Evolutionary conservation across 2,113 vertebrate genomes (phyloP).

Genomic region (Entomyzon cyanotis): DNA sequence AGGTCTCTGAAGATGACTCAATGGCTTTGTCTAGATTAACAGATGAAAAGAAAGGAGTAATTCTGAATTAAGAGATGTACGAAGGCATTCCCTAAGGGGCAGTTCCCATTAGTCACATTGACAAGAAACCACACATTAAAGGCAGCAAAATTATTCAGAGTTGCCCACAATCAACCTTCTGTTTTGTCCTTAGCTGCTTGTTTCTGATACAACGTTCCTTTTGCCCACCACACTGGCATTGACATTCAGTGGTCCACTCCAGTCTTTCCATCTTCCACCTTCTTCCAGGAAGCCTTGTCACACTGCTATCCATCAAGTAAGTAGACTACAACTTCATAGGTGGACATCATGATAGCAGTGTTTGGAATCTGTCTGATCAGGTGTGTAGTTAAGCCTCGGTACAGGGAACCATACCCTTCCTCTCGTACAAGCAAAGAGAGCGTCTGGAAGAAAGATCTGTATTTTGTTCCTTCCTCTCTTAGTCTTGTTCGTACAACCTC

Average conservation of each 20-base stretch:
- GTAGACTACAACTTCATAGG: constrained; percentile 97
- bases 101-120: constrained; percentile 29
- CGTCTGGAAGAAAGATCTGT: constrained; percentile 95
- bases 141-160: constrained; percentile 44
- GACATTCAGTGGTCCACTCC: constrained; percentile 73
- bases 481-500: constrained; percentile 97
- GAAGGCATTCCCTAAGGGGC: constrained; percentile 56
- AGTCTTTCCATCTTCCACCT: constrained; percentile 78
- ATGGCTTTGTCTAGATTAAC: not conserved
- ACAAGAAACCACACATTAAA: constrained; percentile 63
- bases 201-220: constrained; percentile 48
- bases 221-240: constrained; percentile 41
- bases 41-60: constrained; percentile 52
- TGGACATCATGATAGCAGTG: constrained; percentile 98
- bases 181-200: constrained; percentile 50
- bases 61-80: constrained; percentile 45
- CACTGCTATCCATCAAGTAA: constrained; percentile 87
- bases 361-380: constrained; percentile 98
- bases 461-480: constrained; percentile 98
- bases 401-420: constrained; percentile 93
- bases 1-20: constrained; percentile 29
- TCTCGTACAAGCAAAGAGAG: constrained; percentile 87
- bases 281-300: not conserved
- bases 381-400: constrained; percentile 94
- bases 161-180: constrained; percentile 55